Evolutionary conservation across 2,888 invertebrate genomes (phyloP).

Genomic region (Chrysodeixis includens): DNA sequence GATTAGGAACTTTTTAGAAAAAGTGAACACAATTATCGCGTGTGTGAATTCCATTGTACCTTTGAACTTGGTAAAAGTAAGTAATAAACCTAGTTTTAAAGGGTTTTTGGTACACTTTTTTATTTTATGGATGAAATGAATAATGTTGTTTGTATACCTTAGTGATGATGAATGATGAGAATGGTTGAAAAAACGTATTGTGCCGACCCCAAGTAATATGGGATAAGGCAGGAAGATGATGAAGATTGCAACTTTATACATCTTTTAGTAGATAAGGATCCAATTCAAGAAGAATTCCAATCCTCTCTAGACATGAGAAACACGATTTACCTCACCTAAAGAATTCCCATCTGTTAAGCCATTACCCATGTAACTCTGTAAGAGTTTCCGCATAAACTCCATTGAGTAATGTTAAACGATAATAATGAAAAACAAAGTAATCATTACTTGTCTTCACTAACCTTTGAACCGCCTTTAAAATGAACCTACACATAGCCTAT

Average conservation of each 20-base stretch:
- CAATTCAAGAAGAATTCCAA: no score
- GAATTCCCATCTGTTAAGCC: no score
- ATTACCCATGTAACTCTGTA: neutral
- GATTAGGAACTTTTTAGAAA: conserved; percentile 68
- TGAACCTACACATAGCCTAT: conserved; percentile 39
- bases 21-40: conserved; percentile 55
- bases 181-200: no score
- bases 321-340: no score
- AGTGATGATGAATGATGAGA: no score
- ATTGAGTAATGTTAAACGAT: conserved; percentile 43
- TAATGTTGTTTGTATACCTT: no score
- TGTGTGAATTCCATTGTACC: conserved; percentile 31
- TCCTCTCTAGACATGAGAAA: no score
- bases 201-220: no score
- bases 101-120: neutral
- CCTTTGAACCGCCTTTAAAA: conserved; percentile 61
- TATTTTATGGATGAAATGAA: neutral
- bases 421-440: conserved; percentile 26
- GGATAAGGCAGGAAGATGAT: no score
- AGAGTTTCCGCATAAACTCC: neutral
- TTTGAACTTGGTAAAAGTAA: conserved; percentile 11
- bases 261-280: no score
- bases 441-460: conserved; percentile 52
- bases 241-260: no score
- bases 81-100: neutral